Evolutionary conservation across 1,140 invertebrate species (phyloP), one percentile per base, ranked within the genome.

Genomic region (Zaprionus inermis): DNA sequence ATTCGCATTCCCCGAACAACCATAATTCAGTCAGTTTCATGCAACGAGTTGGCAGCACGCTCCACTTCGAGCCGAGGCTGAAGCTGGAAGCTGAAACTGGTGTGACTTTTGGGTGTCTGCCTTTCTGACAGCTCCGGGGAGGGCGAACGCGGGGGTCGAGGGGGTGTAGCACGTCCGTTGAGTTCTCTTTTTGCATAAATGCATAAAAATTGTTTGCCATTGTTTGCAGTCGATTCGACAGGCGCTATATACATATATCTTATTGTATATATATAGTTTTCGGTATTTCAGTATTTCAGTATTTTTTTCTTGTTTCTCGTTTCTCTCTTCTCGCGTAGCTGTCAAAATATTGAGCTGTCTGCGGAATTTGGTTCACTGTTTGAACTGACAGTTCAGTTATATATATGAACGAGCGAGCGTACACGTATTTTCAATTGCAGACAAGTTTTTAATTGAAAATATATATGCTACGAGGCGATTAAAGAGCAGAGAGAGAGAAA

Each of bases 311-410:
- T 54, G 67, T 54, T 69, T 76, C n/a, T n/a, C n/a, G n/a, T n/a
- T n/a, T n/a, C n/a, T n/a, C n/a, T n/a, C n/a, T n/a, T n/a, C n/a
- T 64, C 61, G 44, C 63, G 59, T 72, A 76, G 69, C 79, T 86
- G 84, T 88, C 84, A 88, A 88, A 88, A 88, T 88, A 88, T 88
- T 88, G 84, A 90, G 84, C 80, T 90, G 84, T 84, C 80, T 80
- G 76, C 55, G 54, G 54, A 65, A 56, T 78, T 71, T 77, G 66
- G 72, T 63, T 16, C 54, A 64, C 66, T 56, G 71, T 69, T 68
- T 68, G 71, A 12, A 74, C 57, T 73, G 71, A 73, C 72, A 74
- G 72, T 60, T 79, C 60, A 67, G 56, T 56, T 68, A 68, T 38
- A 67, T 38, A 67, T 56, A 66, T 63, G 38, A 28, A 28, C 5